Evolutionary conservation across 2,888 invertebrate species (phyloP), one percentile per base, ranked within the genome.

Genomic region (Peribatodes rhomboidaria): DNA sequence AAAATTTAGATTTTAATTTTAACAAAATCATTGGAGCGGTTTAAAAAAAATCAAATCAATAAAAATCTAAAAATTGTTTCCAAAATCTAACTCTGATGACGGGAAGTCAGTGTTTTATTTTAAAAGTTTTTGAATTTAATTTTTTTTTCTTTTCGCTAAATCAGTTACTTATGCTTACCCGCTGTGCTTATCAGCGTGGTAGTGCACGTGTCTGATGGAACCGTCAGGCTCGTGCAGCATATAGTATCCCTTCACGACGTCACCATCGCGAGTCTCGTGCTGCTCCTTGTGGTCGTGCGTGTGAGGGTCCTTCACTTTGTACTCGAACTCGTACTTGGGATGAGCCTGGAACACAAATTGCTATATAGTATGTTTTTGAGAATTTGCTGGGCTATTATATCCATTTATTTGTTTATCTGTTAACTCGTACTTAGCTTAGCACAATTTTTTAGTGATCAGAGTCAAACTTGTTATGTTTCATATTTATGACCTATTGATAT

Each of bases 191-290:
- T 72, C 88, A 80, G 79, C 78, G 39, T 81, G 79, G 61, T 86
- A 86, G 61, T 86, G 78, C 1, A 86, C 83, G 31, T 82, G 72
- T 47, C 86, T 80, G 71, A 89, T 77, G 72, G 93, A 89, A 64
- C 94, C 94, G 47, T 92, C 93, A 44, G 94, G 91, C 73, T 94
- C 90, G 69, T 93, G 91, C 57, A 94, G 82, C 13, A 88, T 88
- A 82, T 95, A 95, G 75, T 92, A 76, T 13, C 95, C 95, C 76
- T 93, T 91, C 56, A 95, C 95, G 52, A 86, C 90, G 76, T 95
- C 92, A 52, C 95, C 95, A 79, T 93, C 90, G 60, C 90, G 87
- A 74, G 88, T 86, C 80, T 92, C 92, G 63, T 88, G 89, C 69
- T 92, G 91, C 8, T 88, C 85, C 79, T 92, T 92, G 79, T 90